A percentile compares a stretch with the other conserved stretches of the same genome.
Conservation (phyloP, 64 coral and sea anemone species). For the Hydrozoanthus tunicans region DNA sequence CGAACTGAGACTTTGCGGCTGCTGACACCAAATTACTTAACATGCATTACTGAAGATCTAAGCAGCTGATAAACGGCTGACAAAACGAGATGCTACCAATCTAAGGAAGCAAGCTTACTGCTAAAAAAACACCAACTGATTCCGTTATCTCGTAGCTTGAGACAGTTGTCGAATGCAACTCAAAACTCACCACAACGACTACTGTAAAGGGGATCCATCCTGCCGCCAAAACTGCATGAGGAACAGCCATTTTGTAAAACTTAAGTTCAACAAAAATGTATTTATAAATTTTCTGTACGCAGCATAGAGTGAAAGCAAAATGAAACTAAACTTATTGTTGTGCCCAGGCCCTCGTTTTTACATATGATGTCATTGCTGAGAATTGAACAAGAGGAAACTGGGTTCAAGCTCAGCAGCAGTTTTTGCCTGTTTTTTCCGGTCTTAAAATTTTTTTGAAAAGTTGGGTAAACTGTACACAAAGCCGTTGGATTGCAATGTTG, state of each 20-base stretch:
- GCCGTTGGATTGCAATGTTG: no score
- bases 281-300: not conserved
- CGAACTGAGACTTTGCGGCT: no score
- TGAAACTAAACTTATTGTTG: not conserved
- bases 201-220: conserved; percentile 99
- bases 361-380: not conserved
- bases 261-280: not conserved
- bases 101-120: not conserved
- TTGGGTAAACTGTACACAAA: no score
- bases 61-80: no score
- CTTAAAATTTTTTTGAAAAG: no score
- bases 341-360: not conserved
- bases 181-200: conserved; percentile 84
- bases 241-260: conserved; percentile 68
- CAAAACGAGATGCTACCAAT: no score
- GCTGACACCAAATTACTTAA: no score
- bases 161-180: not conserved
- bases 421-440: no score
- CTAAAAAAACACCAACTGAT: not conserved
- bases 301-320: not conserved
- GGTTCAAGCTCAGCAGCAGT: no score
- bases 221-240: conserved; percentile 77
- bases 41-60: no score
- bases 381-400: no score
- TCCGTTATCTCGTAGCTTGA: not conserved